Base-by-base conservation (phyloP, 2,888 invertebrate genomes). In the Callimorpha dominula region DNA sequence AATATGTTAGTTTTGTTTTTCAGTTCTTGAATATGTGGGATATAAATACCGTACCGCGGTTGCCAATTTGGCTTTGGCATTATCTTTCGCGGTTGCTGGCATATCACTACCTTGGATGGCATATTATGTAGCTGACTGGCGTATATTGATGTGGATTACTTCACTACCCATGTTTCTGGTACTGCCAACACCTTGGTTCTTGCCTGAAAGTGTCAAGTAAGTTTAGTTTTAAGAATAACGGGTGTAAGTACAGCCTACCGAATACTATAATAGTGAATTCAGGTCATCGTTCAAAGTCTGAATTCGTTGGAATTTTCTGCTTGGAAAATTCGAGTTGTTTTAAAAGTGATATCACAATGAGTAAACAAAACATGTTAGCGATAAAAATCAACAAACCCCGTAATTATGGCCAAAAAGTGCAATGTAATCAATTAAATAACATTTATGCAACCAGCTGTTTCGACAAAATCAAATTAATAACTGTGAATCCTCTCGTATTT, bases 1-100 rank as follows among this genome's bases (percentile, higher is more conserved):
- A 31, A 31, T 1, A 31, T 31, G 31, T 9, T 68, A 14, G 20
- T 1, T 4, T 43, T 68, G 20, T 46, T 54, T 70, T 64, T 9
- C 88, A 92, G 95, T 93, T 12, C 80, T 96, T 65, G 96, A 96
- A 76, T 96, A 95, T 87, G 93, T 95, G 31, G 96, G 96, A 0
- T 90, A 93, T 0, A 85, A 87, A 11, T 93, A 95, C 87, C 92
- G 96, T 12, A 95, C 95, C 4, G 92, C 89, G 89, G 92, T 93
- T 60, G 95, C 68, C 1, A 68, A 60, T 17, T 11, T 68, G 3
- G 9, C 46, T 6, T 20, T 68, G 1, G 96, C 95, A 1, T 78
- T 95, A 67, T 96, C 89, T 87, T 96, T 94, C 86, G 94, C 95
- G 8, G 79, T 89, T 52, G 95, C 94, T 12, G 93, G 92, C 78